Base-by-base conservation (phyloP, 2,797 vertebrate genomes). In the Cirrhinus molitorella region DNA sequence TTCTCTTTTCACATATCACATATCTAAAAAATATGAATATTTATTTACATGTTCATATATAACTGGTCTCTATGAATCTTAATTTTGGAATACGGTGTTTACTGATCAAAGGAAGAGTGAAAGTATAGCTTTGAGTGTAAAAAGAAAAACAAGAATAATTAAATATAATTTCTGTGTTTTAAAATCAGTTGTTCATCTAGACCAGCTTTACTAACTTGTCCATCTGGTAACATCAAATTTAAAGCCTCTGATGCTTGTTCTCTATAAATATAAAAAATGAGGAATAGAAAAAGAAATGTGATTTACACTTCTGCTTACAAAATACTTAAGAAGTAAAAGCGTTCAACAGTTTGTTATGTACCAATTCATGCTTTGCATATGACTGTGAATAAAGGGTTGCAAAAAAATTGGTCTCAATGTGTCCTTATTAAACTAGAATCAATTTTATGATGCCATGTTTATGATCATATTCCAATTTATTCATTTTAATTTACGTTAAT, bases 351-450 rank as follows among this genome's bases (percentile, higher is more conserved):
- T 4, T 51, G 47, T 83, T 76, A 67, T 86, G 37, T 81, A 76
- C 65, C 76, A 82, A 79, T 78, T 57, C 43, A 85, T 78, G 70
- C 81, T 85, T 83, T 85, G 85, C 81, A 85, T 51, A 71, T 85
- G 51, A 84, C 53, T 83, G 68, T 85, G 37, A 88, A 86, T 87
- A 88, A 88, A 88, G 59, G 23, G 23, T 37, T 77, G 51, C 1
- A 43, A 75, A 74, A 55, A 75, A 74, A 55, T 1, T 6, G 23
- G n/a, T 49, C 21, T 47, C 12, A 13, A 11, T 13, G 2, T 8
- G 13, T 49, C 45, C 43, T 51, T n/a, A n/a, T n/a, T n/a, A 11
- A 43, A 17, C 34, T 43, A 37, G 21, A 75, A 43, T 23, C 0
- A 17, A 9, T 4, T 43, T 2, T 13, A 37, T 40, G 51, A 57